Conservation (phyloP, 2,797 vertebrate species). For the Coccyzus lansbergi region DNA sequence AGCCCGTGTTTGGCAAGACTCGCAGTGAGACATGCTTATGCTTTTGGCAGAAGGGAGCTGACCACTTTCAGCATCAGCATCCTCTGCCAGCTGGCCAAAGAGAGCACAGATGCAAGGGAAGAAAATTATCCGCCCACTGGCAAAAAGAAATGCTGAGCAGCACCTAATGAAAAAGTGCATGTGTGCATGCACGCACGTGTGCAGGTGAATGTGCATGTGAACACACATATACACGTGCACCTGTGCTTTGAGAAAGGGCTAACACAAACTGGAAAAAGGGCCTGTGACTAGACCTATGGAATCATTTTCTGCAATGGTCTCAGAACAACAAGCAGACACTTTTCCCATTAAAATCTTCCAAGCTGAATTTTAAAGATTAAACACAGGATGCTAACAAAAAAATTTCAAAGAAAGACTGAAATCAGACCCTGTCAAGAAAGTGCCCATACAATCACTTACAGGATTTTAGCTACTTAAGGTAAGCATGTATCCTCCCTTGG, state of each 20-base stretch:
- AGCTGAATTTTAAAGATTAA: neutral
- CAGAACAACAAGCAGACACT: neutral
- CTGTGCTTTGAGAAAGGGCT: neutral
- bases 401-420: neutral
- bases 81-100: slow-evolving; percentile 68
- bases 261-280: neutral
- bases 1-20: slow-evolving; percentile 7
- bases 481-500: slow-evolving; percentile 9
- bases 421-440: neutral
- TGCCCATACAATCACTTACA: neutral
- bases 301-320: neutral
- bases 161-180: neutral
- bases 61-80: slow-evolving; percentile 54
- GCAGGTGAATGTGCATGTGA: accelerated
- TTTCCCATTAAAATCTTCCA: neutral
- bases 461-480: slow-evolving; percentile 56
- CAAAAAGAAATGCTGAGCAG: slow-evolving; percentile 53
- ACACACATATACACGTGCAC: neutral
- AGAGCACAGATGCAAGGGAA: slow-evolving; percentile 65
- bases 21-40: slow-evolving; percentile 47
- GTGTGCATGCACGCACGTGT: neutral
- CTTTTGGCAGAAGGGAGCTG: slow-evolving; percentile 56
- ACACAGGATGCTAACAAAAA: neutral
- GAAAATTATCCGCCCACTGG: slow-evolving; percentile 48
- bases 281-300: neutral